phyloP scores from a whole-genome alignment of 2,113 vertebrate species.

The Meles meles region DNA sequence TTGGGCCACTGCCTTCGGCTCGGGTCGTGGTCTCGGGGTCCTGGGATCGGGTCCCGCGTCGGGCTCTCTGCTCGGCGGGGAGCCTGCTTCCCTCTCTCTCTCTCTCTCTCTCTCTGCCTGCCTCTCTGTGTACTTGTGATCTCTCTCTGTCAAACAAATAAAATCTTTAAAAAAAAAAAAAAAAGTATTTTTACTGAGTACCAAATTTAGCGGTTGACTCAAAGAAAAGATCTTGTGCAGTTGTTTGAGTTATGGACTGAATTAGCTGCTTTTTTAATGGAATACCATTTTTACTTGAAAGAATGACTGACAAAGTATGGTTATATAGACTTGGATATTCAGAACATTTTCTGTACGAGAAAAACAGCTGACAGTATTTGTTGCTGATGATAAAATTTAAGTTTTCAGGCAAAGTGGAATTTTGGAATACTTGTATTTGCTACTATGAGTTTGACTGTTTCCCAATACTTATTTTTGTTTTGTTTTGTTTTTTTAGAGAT shows the following conservation, averaged over 20 bases:
- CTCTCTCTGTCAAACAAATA: no score
- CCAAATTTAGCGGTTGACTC: neutral
- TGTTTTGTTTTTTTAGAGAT: no score
- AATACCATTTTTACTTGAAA: conserved; percentile 44
- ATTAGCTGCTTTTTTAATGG: neutral
- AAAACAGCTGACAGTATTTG: conserved; percentile 31
- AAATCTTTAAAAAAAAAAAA: no score
- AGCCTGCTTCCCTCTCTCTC: no score
- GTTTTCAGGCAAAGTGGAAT: conserved; percentile 50
- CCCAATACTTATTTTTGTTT: neutral
- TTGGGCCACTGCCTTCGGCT: no score
- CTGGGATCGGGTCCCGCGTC: no score
- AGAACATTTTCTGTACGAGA: conserved; percentile 20
- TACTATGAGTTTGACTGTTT: conserved; percentile 17
- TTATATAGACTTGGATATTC: conserved; percentile 27
- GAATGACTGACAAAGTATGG: neutral
- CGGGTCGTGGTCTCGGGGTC: no score
- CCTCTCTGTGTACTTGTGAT: no score
- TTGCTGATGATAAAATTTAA: conserved; percentile 53
- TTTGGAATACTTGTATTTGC: conserved; percentile 42
- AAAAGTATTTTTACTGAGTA: conserved; percentile 24
- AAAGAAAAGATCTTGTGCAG: neutral
- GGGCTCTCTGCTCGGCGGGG: no score
- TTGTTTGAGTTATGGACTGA: neutral
- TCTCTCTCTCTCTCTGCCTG: no score